Conservation (phyloP, 2,797 vertebrate genomes). For the Acrocephalus scirpaceus region DNA sequence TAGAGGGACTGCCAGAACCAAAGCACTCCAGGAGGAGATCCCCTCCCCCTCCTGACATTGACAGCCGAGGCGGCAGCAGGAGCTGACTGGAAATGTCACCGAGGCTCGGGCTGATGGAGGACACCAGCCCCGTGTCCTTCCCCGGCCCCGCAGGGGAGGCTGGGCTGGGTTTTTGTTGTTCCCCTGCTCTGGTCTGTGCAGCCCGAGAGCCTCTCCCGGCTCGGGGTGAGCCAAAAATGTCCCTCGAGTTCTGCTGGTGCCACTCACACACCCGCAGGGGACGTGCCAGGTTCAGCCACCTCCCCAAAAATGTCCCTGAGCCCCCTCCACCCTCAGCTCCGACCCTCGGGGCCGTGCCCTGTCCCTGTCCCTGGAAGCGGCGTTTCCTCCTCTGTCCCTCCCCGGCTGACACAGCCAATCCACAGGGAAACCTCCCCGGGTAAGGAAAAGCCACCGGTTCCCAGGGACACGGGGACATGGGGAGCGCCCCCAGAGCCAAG, state of each 20-base stretch:
- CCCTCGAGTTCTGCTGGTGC: background rate
- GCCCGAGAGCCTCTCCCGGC: background rate
- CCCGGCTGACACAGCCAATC: background rate
- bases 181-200: background rate
- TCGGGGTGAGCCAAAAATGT: background rate
- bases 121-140: background rate
- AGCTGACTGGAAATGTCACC: constrained; percentile 43
- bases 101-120: constrained; percentile 21
- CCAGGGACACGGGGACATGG: background rate
- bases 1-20: constrained; percentile 41
- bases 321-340: background rate
- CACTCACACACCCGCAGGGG: background rate
- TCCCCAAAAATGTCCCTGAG: background rate
- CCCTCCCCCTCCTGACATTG: constrained; percentile 61
- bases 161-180: background rate
- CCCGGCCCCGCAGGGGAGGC: background rate
- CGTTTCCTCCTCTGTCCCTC: background rate
- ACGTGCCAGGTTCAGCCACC: background rate
- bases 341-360: background rate
- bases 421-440: background rate
- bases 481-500: background rate
- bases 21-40: constrained; percentile 42
- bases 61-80: constrained; percentile 24
- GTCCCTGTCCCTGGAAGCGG: background rate
- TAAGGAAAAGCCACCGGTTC: background rate